Conservation (phyloP, 2,797 vertebrate species). For the Rhinatrema bivittatum region DNA sequence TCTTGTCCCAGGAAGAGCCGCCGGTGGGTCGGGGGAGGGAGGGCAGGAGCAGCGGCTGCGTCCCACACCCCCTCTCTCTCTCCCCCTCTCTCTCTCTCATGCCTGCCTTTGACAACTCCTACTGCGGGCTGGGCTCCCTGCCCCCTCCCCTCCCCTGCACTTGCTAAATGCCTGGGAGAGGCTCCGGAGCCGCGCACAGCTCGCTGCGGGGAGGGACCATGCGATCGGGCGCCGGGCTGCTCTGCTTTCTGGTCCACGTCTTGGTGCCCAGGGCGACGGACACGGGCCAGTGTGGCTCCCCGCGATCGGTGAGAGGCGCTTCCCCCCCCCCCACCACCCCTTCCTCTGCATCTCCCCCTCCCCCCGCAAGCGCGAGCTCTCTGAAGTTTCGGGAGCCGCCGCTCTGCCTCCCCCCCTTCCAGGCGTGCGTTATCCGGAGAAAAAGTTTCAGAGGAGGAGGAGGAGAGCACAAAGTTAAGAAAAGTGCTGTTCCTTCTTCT, state of each 20-base stretch:
- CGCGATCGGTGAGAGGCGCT: constrained; percentile 71
- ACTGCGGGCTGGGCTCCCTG: not conserved
- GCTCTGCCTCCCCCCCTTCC: too few species aligned
- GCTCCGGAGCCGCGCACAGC: not conserved
- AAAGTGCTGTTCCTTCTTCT: too few species aligned
- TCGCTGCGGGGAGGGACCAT: constrained; percentile 46
- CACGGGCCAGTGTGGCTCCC: constrained; percentile 70
- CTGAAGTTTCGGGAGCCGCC: too few species aligned
- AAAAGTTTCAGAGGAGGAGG: too few species aligned
- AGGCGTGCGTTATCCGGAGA: too few species aligned
- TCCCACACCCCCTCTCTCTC: not conserved
- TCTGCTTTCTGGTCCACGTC: constrained; percentile 53
- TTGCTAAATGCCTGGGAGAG: constrained; percentile 39
- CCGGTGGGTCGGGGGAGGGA: too few species aligned
- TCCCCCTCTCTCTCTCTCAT: not conserved
- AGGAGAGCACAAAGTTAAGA: too few species aligned
- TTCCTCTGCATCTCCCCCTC: not conserved
- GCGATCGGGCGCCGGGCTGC: constrained; percentile 59
- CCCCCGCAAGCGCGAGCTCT: too few species aligned
- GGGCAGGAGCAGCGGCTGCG: too few species aligned
- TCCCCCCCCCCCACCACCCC: not conserved
- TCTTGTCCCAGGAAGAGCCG: too few species aligned
- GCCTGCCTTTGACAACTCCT: not conserved
- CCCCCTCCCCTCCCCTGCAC: constrained; percentile 15
- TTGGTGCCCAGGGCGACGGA: constrained; percentile 58